Evolutionary conservation across 2,113 vertebrate species (phyloP).

Genomic region (Myodes glareolus): DNA sequence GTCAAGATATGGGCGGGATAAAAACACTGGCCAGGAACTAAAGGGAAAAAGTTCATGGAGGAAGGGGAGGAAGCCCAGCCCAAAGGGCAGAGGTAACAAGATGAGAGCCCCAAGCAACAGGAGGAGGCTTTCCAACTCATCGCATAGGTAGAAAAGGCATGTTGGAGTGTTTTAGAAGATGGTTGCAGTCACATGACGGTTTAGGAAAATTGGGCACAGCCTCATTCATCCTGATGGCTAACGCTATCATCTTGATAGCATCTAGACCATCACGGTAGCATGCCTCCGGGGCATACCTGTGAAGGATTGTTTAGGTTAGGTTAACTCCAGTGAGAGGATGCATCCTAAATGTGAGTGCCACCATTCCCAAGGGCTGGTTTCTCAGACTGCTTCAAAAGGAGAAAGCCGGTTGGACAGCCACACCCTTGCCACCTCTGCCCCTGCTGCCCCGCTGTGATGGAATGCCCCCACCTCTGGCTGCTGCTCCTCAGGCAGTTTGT

Average conservation of each 20-base stretch:
- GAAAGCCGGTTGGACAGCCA: too few species aligned
- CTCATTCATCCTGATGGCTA: neutral
- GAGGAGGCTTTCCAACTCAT: neutral
- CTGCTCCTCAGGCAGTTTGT: neutral
- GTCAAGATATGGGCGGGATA: fast-evolving
- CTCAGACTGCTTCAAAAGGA: neutral
- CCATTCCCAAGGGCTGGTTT: neutral
- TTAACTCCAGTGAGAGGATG: too few species aligned
- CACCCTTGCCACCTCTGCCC: neutral
- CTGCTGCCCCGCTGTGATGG: too few species aligned
- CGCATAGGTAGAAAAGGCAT: too few species aligned
- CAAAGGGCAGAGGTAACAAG: neutral
- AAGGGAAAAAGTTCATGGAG: too few species aligned
- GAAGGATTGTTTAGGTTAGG: neutral
- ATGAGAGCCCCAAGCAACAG: neutral
- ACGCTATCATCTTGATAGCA: too few species aligned
- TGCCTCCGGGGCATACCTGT: neutral
- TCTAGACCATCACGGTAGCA: neutral
- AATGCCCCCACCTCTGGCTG: neutral
- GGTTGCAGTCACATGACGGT: neutral
- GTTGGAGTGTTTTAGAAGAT: neutral
- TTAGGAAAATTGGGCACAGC: neutral
- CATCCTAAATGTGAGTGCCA: neutral
- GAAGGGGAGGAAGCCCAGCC: neutral
- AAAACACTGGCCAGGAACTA: too few species aligned